Evolutionary conservation across 2,113 vertebrate genomes (phyloP).

Genomic region (Aramus guarauna): DNA sequence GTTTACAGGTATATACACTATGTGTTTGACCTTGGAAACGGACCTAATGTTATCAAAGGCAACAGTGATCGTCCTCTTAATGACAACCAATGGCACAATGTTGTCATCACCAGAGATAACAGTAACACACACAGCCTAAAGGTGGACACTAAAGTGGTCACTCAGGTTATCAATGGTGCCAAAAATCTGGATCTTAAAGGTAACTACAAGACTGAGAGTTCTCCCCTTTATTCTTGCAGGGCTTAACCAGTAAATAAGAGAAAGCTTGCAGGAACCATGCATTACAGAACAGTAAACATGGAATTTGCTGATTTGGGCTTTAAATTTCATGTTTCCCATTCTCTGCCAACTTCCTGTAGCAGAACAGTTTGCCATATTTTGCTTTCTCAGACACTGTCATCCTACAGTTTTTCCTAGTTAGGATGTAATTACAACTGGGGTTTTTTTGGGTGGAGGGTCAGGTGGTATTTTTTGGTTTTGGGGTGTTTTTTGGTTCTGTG

Average conservation of each 20-base stretch:
- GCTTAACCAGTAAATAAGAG: not conserved
- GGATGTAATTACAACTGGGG: not conserved
- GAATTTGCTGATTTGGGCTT: not conserved
- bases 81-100: constrained; percentile 99
- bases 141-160: constrained; percentile 90
- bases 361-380: not conserved
- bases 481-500: accelerated
- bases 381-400: not conserved
- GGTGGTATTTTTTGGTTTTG: not conserved
- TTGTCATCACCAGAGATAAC: constrained; percentile 95
- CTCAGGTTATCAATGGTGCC: constrained; percentile 96
- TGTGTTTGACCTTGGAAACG: constrained; percentile 97
- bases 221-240: not conserved
- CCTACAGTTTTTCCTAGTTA: not conserved
- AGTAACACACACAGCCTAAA: constrained; percentile 96
- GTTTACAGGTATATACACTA: constrained; percentile 92
- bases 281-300: not conserved
- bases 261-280: not conserved
- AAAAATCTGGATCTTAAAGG: constrained; percentile 99
- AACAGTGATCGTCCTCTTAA: constrained; percentile 92
- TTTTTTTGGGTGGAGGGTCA: too few species aligned
- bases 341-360: not conserved
- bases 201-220: constrained; percentile 40
- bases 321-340: not conserved
- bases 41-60: constrained; percentile 95